Percentiles rank a stretch among this genome's conserved stretches.
Conservation (phyloP, 2,888 invertebrate species). For the Drosophila anomelani region DNA sequence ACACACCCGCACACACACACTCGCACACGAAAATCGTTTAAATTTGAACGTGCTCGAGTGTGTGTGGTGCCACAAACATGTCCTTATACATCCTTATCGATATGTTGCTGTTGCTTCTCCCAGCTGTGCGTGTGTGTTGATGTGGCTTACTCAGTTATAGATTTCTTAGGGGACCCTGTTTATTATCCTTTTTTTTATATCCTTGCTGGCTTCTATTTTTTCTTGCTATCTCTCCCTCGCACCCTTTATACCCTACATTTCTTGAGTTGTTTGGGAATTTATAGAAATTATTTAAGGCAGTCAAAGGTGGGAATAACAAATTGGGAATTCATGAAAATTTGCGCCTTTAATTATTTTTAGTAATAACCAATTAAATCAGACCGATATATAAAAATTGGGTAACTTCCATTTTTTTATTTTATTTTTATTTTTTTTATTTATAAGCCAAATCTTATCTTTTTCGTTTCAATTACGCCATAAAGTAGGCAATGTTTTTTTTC, state of each 20-base stretch:
- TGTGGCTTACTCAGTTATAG: slow-evolving; percentile 76
- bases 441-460: too few species aligned
- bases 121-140: slow-evolving; percentile 35
- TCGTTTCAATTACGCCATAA: too few species aligned
- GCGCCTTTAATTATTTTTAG: too few species aligned
- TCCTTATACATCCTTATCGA: slow-evolving; percentile 52
- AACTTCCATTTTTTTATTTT: too few species aligned
- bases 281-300: too few species aligned
- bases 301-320: too few species aligned
- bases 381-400: too few species aligned
- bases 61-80: slow-evolving; percentile 45
- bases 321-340: too few species aligned
- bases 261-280: background rate
- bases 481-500: background rate
- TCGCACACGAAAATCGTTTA: slow-evolving; percentile 63
- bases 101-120: slow-evolving; percentile 59
- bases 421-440: too few species aligned
- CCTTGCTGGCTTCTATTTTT: slow-evolving; percentile 60
- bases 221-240: slow-evolving; percentile 12
- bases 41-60: slow-evolving; percentile 70
- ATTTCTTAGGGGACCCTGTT: slow-evolving; percentile 78
- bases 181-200: slow-evolving; percentile 79
- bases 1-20: slow-evolving; percentile 20
- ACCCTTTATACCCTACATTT: background rate
- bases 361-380: too few species aligned